Conservation (phyloP, 2,113 vertebrate species). For the Cettia cetti region DNA sequence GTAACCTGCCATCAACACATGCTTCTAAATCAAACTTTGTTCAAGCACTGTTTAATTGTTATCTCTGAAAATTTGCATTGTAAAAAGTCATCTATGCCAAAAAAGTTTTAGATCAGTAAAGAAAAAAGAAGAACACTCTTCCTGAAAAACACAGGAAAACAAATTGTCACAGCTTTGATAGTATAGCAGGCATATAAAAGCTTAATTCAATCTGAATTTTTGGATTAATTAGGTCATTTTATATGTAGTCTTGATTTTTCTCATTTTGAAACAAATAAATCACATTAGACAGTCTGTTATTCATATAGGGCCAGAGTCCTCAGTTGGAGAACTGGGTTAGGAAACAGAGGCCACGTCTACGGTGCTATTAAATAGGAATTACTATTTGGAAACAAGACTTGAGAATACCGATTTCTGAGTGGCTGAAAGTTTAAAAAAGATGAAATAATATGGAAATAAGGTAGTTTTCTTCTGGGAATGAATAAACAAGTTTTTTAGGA, state of each 20-base stretch:
- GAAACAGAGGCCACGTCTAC: neutral
- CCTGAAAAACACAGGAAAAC: neutral
- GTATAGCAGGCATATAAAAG: neutral
- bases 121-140: neutral
- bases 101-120: neutral
- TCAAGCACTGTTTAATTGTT: neutral
- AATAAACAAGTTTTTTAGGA: neutral
- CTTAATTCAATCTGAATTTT: neutral
- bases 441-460: neutral
- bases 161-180: neutral
- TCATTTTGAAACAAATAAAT: neutral
- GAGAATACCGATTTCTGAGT: neutral
- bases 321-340: neutral
- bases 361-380: neutral
- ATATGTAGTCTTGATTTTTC: neutral
- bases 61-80: neutral
- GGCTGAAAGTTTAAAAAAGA: neutral
- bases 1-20: neutral
- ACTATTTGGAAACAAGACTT: neutral
- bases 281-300: neutral
- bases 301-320: accelerated
- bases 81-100: neutral
- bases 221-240: neutral
- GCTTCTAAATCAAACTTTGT: neutral
- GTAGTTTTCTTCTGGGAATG: neutral